Evolutionary conservation across 2,888 invertebrate genomes (phyloP), one percentile per base, ranked within the genome.

Genomic region (Anthoptus insignis): DNA sequence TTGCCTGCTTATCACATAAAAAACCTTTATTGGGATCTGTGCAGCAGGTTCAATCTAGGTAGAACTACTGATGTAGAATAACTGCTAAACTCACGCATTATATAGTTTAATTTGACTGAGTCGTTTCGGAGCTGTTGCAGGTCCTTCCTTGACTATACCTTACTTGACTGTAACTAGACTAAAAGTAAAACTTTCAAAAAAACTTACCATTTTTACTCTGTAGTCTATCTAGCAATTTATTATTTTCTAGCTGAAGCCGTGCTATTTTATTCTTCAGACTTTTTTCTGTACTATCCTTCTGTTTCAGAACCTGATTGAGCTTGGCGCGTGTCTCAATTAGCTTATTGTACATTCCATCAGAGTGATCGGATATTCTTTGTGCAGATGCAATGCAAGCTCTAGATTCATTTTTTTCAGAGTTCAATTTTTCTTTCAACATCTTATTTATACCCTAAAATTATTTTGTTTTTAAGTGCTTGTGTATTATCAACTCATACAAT

Each of bases 301-400:
- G 90, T 75, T 91, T 93, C 11, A 82, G 81, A 3, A 88, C 52
- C 71, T 85, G 85, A 14, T 77, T 71, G 19, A 92, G 73, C 73
- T 89, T 89, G 13, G 82, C 78, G 24, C 80, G 81, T 9, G 85
- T 80, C 32, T 86, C 85, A 21, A 81, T 74, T 39, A 89, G 73
- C 65, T 84, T 83, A 57, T 86, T 83, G 39, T 84, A 73, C 63
- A 91, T 73, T 14, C 81, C 83, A 71, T 88, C 86, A n/a, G 89
- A 89, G 47, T 82, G 86, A 64, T 91, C 91, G 0, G 91, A 82
- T 42, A 90, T 83, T 66, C 88, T 83, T 69, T 89, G 91, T 1
- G 90, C 91, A 49, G 91, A 86, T 32, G 89, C 89, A 29, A 92
- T 83, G 80, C 92, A 93, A 13, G 91, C 87, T 71, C 81, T 87